Percentiles rank a stretch among this genome's conserved stretches.
Conservation (phyloP, 2,888 invertebrate genomes). For the Clitarchus hookeri region DNA sequence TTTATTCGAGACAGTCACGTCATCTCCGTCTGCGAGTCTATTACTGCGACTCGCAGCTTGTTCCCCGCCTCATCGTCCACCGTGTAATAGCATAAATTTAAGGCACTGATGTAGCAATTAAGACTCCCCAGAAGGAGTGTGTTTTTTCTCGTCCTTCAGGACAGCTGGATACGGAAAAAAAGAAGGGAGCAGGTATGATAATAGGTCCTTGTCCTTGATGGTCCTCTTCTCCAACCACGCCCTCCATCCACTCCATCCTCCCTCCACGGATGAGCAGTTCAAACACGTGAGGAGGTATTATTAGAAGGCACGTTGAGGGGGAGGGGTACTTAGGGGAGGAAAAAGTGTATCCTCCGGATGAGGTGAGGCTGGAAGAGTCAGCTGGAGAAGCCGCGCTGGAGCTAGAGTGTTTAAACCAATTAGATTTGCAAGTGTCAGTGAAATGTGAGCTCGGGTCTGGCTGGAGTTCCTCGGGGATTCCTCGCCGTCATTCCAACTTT, state of each 20-base stretch:
- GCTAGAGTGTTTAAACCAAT: conserved; percentile 41
- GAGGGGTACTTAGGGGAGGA: background rate
- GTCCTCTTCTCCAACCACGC: background rate
- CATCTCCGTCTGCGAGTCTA: background rate
- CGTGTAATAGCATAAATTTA: background rate
- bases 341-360: background rate
- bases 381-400: background rate
- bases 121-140: background rate
- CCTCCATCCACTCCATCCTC: background rate
- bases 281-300: conserved; percentile 10
- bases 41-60: background rate
- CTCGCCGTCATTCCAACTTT: conserved; percentile 19
- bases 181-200: background rate
- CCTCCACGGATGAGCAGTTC: background rate
- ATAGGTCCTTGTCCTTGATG: conserved; percentile 4
- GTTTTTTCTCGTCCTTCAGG: background rate
- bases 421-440: conserved; percentile 42
- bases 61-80: background rate
- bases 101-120: conserved; percentile 14
- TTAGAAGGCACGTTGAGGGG: background rate
- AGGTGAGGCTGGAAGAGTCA: too few species aligned
- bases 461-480: background rate
- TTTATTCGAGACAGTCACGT: conserved; percentile 2
- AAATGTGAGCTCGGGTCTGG: conserved; percentile 35
- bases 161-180: background rate